Evolutionary conservation across 2,888 invertebrate species (phyloP), one percentile per base, ranked within the genome.

Genomic region (Campoplex nolae): DNA sequence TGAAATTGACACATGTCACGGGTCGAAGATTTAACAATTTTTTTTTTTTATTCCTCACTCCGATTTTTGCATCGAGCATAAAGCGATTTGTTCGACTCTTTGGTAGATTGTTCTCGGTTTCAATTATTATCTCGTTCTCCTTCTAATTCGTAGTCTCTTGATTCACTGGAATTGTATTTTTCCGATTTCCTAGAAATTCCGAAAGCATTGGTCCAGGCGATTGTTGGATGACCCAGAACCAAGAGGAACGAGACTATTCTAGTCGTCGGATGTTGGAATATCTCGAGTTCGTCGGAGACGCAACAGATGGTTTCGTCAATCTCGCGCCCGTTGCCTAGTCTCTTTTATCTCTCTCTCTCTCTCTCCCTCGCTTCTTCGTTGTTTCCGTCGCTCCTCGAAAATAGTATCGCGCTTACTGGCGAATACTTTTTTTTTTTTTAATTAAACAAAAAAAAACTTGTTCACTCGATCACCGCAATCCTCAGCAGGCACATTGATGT

Each of bases 401-500:
- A 71, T 58, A 71, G 35, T 71, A 71, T 65, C 73, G 38, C 74
- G 62, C 16, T 38, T 45, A 62, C 48, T 45, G 67, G 67, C 35
- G 18, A 23, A 23, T 67, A 28, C 54, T 70, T 42, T 23, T 4
- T 70, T 42, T 23, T 4, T 79, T 62, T 38, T 3, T 38, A 38
- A 38, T 38, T 4, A 38, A 38, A 38, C 54, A 42, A 51, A 58
- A 65, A 65, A 28, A 76, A 56, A 32, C 58, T 28, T 62, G 74
- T 54, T 79, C 78, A 76, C 86, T 45, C 83, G 65, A 56, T 79
- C 86, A 83, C 83, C 79, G 83, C 71, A 83, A 82, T 85, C 71
- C 71, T 79, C 38, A 23, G 35, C 70, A 9, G 67, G 73, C 71
- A 77, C 83, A 76, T 11, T 23, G 45, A 67, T n/a, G n/a, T 23